Base-by-base conservation (phyloP, 2,113 vertebrate species). In the Gnathonemus longibarbis region DNA sequence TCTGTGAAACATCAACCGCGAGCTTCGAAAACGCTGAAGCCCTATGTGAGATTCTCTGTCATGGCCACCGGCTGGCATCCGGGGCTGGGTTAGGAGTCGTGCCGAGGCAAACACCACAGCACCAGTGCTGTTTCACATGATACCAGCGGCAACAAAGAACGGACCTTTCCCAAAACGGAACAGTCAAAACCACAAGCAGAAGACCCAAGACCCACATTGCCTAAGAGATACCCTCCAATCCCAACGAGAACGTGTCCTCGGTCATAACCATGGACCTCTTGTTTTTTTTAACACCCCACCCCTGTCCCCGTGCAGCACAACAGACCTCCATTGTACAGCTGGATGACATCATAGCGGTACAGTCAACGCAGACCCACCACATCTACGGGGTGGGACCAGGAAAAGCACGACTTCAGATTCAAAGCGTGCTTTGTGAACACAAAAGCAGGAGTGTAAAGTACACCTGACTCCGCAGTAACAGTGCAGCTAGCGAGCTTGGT, bases 301-400 rank as follows among this genome's bases (percentile, higher is more conserved):
- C 74, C 4, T 3, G 5, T 42, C 35, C 74, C 31, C 74, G 15
- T 42, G 39, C 17, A 19, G 35, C 48, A 89, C 89, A 58, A 89
- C 74, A 89, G 49, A 56, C 49, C 89, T 84, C 24, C 52, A 85
- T 85, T 89, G 80, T 89, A 42, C 52, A 58, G 70, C 46, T 52
- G 31, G 31, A 84, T 84, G 88, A 89, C 88, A 45, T 74, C 74
- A 56, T 35, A 84, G 49, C 5, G 74, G 15, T 7, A 89, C 42
- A 50, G 70, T 53, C 88, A 89, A 50, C 31, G 31, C 49, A 52
- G 52, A 50, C 39, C 31, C n/a, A 48, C 48, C 35, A 53, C 70
- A 27, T 48, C 52, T 84, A 83, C 31, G 15, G 74, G n/a, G 31
- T 10, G 17, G 48, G 49, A 9, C 31, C 74, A 19, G 13, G 15